phyloP scores from a whole-genome alignment of 2,888 invertebrate species.

The Adela reaumurella region DNA sequence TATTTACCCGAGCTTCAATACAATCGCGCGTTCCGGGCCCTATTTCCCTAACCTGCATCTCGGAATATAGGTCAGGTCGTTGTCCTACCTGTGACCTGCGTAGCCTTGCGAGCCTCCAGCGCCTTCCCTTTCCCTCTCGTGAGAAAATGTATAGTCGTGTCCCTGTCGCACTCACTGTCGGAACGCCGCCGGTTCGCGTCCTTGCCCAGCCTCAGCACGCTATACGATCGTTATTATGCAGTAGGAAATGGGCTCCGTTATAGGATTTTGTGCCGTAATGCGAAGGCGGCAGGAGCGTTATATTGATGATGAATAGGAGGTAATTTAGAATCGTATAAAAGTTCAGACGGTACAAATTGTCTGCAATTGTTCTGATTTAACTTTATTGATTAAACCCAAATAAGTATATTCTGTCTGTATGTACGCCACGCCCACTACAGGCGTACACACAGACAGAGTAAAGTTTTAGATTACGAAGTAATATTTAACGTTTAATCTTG shows the following conservation, averaged over 20 bases:
- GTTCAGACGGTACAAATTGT: no score
- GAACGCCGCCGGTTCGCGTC: slow-evolving; percentile 17
- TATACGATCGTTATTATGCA: slow-evolving; percentile 25
- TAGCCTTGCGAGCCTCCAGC: slow-evolving; percentile 41
- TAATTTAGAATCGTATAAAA: no score
- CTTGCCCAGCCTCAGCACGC: slow-evolving; percentile 31
- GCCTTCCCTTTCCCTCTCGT: slow-evolving; percentile 19
- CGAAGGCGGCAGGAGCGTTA: no score
- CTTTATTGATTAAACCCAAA: no score
- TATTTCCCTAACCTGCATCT: slow-evolving; percentile 22
- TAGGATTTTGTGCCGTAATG: background rate
- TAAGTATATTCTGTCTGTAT: no score
- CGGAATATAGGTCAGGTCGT: slow-evolving; percentile 47
- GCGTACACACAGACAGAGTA: no score
- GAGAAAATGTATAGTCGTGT: slow-evolving; percentile 17
- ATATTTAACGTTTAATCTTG: no score
- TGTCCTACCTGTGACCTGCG: slow-evolving; percentile 41
- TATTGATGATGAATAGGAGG: no score
- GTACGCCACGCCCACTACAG: no score
- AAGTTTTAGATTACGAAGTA: no score
- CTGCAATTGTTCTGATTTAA: no score
- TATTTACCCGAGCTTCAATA: slow-evolving; percentile 27
- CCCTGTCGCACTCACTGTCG: slow-evolving; percentile 18
- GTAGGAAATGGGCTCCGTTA: slow-evolving; percentile 28
- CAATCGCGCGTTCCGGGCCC: slow-evolving; percentile 15